Evolutionary conservation across 2,113 vertebrate species (phyloP).

Genomic region (Smithornis capensis): DNA sequence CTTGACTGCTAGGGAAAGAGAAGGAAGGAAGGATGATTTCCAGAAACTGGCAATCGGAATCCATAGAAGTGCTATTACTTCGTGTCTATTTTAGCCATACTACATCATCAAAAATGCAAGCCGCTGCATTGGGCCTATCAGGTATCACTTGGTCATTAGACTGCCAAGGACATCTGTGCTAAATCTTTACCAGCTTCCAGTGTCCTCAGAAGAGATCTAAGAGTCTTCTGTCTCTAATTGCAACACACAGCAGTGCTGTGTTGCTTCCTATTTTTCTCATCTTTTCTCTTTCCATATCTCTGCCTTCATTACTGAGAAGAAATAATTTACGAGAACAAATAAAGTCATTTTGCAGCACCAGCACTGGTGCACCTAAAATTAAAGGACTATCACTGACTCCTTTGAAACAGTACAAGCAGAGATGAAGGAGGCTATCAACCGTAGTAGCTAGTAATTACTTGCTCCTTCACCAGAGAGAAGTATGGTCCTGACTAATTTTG

Average conservation of each 20-base stretch:
- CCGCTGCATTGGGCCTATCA: rapidly evolving
- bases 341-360: not conserved
- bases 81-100: not conserved
- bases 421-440: not conserved
- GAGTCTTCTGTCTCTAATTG: not conserved
- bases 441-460: not conserved
- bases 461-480: not conserved
- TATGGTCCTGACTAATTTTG: not conserved
- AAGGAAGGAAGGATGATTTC: not conserved
- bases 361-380: not conserved
- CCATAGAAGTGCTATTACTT: not conserved
- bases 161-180: rapidly evolving
- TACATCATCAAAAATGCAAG: not conserved
- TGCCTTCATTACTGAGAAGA: not conserved
- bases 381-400: not conserved
- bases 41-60: not conserved
- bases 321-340: not conserved
- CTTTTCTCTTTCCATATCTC: not conserved
- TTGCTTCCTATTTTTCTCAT: not conserved
- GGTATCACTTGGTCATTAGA: not conserved
- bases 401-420: not conserved
- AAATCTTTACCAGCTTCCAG: not conserved
- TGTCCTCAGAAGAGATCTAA: not conserved
- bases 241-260: not conserved
- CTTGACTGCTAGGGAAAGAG: not conserved